These are phyloP conservation scores for Microplitis mediator DNA, from an alignment of 1,140 invertebrate genomes.

Conservation along the genomic window DNA sequence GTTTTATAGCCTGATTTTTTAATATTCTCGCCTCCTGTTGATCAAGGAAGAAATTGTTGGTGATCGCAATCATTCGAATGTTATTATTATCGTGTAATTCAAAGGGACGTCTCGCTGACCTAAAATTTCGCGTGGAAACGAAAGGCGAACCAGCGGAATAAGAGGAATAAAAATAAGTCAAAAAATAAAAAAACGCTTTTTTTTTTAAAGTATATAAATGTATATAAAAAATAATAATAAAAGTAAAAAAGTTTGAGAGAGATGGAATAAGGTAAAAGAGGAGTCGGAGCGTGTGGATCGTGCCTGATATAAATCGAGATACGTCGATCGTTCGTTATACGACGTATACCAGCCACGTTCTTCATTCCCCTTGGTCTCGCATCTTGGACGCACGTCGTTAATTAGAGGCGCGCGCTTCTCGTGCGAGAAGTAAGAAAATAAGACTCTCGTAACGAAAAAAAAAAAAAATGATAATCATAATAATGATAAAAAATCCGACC, in stretches of 20 bases:
- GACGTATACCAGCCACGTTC: slow-evolving; percentile 6
- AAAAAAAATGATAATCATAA: slow-evolving; percentile 1
- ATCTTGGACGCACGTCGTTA: slow-evolving; percentile 42
- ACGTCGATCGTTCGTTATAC: slow-evolving; percentile 34
- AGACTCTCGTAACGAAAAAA: not conserved
- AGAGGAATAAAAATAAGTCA: not conserved
- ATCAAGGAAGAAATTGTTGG: slow-evolving; percentile 1
- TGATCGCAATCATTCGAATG: slow-evolving; percentile 2
- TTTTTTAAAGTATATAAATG: too few species aligned
- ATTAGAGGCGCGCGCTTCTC: slow-evolving; percentile 42
- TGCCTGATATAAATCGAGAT: slow-evolving; percentile 35
- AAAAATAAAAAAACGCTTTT: not conserved
- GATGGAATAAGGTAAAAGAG: not conserved
- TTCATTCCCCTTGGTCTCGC: not conserved
- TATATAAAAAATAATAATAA: not conserved
- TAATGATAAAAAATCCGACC: too few species aligned
- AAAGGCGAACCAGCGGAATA: not conserved
- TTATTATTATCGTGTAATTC: slow-evolving; percentile 32
- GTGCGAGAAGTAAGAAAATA: not conserved
- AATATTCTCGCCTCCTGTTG: too few species aligned
- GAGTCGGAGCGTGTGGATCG: slow-evolving; percentile 21
- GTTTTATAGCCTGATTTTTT: not conserved
- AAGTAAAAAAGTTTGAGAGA: not conserved
- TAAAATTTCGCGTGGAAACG: slow-evolving; percentile 20
- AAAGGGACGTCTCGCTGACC: slow-evolving; percentile 31